Evolutionary conservation across 2,113 vertebrate species (phyloP).

Genomic region (Limanda limanda): DNA sequence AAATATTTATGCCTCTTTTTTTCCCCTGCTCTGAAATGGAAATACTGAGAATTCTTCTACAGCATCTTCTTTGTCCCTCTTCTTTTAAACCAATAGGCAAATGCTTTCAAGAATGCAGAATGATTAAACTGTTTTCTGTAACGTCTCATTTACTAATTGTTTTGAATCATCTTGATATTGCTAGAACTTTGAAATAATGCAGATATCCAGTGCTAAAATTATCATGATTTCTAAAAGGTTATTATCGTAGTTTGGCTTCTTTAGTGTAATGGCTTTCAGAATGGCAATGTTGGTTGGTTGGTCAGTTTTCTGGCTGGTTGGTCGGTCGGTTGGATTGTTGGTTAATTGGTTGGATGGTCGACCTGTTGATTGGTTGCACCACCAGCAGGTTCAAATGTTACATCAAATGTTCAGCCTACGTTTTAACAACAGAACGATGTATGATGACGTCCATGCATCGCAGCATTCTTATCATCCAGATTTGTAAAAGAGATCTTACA

Average conservation of each 20-base stretch:
- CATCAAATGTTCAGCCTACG: background rate
- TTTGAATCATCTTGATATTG: too few species aligned
- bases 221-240: background rate
- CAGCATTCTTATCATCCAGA: background rate
- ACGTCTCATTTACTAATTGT: too few species aligned
- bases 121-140: background rate
- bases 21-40: background rate
- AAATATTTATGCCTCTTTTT: slow-evolving; percentile 24
- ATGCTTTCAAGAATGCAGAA: background rate
- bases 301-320: background rate
- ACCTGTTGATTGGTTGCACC: background rate
- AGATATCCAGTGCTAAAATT: too few species aligned
- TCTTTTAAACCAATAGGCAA: background rate
- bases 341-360: background rate
- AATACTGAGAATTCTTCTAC: background rate
- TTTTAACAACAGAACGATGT: background rate
- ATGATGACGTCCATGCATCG: background rate
- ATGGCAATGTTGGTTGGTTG: background rate
- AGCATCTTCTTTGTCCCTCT: background rate
- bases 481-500: background rate
- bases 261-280: too few species aligned
- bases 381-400: too few species aligned
- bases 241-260: too few species aligned
- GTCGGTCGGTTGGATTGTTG: background rate
- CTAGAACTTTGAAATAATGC: too few species aligned